Percentiles rank a stretch among this genome's conserved stretches.
phyloP scores from a whole-genome alignment of 2,797 vertebrate species.

The Notamacropus eugenii region DNA sequence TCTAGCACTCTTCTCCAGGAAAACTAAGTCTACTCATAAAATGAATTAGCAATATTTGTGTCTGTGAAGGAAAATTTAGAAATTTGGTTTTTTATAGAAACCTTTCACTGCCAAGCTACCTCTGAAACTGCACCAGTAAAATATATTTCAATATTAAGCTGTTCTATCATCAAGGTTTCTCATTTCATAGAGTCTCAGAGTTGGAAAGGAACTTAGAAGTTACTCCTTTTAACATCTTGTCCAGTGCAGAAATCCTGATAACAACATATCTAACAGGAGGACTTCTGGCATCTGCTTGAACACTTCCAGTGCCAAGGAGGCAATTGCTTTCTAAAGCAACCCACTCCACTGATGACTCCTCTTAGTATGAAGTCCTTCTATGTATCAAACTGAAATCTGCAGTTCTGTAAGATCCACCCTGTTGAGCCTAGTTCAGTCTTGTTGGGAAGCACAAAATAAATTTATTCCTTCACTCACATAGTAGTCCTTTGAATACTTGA shows the following conservation, averaged over 20 bases:
- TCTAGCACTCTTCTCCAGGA: neutral
- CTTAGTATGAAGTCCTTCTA: neutral
- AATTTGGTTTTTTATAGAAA: neutral
- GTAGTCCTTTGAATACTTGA: neutral
- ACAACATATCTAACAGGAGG: neutral
- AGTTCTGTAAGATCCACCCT: neutral
- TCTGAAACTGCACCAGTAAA: slow-evolving; percentile 1
- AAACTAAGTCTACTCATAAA: slow-evolving; percentile 7
- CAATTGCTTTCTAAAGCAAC: neutral
- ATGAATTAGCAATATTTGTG: neutral
- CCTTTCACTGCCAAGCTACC: neutral
- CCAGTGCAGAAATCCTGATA: neutral
- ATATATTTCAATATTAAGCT: slow-evolving; percentile 1
- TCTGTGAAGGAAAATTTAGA: slow-evolving; percentile 25
- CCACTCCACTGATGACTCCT: neutral
- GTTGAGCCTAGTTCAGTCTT: neutral
- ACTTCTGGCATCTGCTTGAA: slow-evolving; percentile 13
- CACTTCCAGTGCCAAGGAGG: neutral
- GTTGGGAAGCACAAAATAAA: neutral
- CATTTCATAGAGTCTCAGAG: slow-evolving; percentile 39
- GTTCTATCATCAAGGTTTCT: neutral
- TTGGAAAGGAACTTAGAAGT: neutral
- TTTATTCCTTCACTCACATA: neutral
- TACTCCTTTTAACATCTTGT: slow-evolving; percentile 1
- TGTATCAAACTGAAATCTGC: neutral